These are phyloP conservation scores for Limnothrissa miodon DNA, from an alignment of 2,113 vertebrate genomes.

Conservation along the genomic window DNA sequence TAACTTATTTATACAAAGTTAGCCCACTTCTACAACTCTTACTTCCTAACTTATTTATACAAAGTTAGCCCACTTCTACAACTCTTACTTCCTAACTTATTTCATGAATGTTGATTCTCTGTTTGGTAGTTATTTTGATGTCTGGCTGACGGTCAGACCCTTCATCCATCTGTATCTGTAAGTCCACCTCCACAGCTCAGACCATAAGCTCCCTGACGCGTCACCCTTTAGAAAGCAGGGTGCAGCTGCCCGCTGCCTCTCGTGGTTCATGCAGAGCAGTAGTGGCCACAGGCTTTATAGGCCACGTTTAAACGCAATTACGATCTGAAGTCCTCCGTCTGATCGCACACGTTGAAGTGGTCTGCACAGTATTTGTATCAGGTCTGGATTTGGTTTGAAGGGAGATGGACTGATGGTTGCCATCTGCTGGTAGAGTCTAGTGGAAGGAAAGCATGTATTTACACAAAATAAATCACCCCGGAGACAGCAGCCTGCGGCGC, in stretches of 20 bases:
- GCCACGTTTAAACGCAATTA: constrained; percentile 37
- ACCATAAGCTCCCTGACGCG: constrained; percentile 28
- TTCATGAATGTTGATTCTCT: neutral
- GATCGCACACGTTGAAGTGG: constrained; percentile 49
- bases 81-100: too few relatives aligned
- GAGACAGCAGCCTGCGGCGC: constrained; percentile 48
- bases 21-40: too few relatives aligned
- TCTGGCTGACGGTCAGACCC: neutral
- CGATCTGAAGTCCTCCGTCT: constrained; percentile 41
- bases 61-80: too few relatives aligned
- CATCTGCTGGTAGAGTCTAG: constrained; percentile 42
- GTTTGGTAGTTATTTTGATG: neutral
- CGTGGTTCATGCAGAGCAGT: constrained; percentile 12
- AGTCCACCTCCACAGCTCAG: constrained; percentile 30
- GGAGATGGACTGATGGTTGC: constrained; percentile 39
- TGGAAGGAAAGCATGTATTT: constrained; percentile 53
- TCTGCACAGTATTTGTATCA: constrained; percentile 50
- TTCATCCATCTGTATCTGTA: neutral
- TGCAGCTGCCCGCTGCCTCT: constrained; percentile 16
- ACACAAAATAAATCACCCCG: constrained; percentile 53
- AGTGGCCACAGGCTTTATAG: constrained; percentile 1
- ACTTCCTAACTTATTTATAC: too few relatives aligned
- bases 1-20: too few relatives aligned
- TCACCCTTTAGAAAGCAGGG: constrained; percentile 23
- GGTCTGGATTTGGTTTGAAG: constrained; percentile 45